Percentiles rank a stretch among this genome's conserved stretches.
phyloP scores from a whole-genome alignment of 2,888 invertebrate genomes.

The Carpatolechia fugitivella region DNA sequence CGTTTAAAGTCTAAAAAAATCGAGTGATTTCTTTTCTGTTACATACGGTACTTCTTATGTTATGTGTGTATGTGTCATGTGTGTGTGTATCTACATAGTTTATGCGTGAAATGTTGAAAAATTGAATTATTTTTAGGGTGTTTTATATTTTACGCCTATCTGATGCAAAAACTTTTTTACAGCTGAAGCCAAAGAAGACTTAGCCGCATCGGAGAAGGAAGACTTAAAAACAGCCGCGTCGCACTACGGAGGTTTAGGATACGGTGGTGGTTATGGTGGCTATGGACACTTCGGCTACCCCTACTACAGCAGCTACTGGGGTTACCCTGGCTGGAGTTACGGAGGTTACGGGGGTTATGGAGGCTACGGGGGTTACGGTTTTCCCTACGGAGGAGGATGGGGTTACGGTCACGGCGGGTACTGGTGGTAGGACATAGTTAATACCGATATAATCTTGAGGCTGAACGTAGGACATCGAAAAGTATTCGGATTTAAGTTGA shows the following conservation, averaged over 20 bases:
- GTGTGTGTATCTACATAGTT: too few species aligned
- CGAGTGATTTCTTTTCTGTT: too few species aligned
- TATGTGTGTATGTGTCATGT: too few species aligned
- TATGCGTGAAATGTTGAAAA: too few species aligned
- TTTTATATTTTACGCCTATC: too few species aligned
- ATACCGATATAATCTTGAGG: neutral
- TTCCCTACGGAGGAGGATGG: slow-evolving; percentile 33
- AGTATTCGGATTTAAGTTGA: neutral
- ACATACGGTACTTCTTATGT: too few species aligned
- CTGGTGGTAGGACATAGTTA: slow-evolving; percentile 10
- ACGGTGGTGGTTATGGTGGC: slow-evolving; percentile 36
- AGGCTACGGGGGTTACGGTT: slow-evolving; percentile 28
- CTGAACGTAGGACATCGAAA: neutral
- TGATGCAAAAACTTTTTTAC: too few species aligned
- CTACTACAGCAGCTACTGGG: slow-evolving; percentile 31
- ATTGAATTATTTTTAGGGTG: too few species aligned
- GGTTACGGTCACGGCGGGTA: slow-evolving; percentile 32
- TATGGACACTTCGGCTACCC: slow-evolving; percentile 36
- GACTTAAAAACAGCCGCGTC: slow-evolving; percentile 68
- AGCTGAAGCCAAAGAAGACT: slow-evolving; percentile 35
- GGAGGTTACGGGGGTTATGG: slow-evolving; percentile 35
- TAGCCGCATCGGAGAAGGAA: slow-evolving; percentile 51
- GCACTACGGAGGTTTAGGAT: slow-evolving; percentile 47
- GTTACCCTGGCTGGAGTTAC: slow-evolving; percentile 32
- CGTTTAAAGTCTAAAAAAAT: too few species aligned